These are phyloP conservation scores for Aquatica leii DNA, from an alignment of 2,888 invertebrate species.

Conservation along the genomic window DNA sequence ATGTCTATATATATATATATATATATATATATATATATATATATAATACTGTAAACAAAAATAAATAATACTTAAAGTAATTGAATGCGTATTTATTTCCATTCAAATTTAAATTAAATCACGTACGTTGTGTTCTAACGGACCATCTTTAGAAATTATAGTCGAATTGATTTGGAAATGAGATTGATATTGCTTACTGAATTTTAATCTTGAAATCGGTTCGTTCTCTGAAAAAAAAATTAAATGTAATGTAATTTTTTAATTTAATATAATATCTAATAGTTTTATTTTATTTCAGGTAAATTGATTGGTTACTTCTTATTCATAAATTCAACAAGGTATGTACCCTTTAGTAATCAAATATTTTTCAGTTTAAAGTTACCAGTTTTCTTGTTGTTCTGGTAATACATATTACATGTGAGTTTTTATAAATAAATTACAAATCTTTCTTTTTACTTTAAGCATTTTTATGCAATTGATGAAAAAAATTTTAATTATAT, in stretches of 20 bases:
- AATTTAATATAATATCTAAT: neutral
- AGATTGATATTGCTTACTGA: constrained; percentile 11
- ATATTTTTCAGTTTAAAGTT: too few relatives aligned
- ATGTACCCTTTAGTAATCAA: too few relatives aligned
- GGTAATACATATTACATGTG: too few relatives aligned
- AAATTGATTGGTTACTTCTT: neutral
- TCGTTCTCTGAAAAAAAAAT: neutral
- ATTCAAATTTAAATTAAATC: constrained; percentile 9
- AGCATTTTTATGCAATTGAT: too few relatives aligned
- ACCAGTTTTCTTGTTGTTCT: too few relatives aligned
- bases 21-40: neutral
- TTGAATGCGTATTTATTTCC: neutral
- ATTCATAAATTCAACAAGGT: too few relatives aligned
- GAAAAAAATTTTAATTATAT: too few relatives aligned
- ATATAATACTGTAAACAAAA: neutral
- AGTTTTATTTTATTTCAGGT: constrained; percentile 1
- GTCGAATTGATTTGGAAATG: constrained; percentile 8
- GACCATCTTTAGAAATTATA: constrained; percentile 10
- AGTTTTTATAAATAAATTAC: too few relatives aligned
- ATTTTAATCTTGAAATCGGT: constrained; percentile 8
- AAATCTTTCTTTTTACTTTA: too few relatives aligned
- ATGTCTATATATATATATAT: too few relatives aligned
- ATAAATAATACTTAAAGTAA: neutral
- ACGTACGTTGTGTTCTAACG: constrained; percentile 8
- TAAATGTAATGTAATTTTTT: neutral